These are phyloP conservation scores for Paramormyrops hopkinsi DNA, from an alignment of 2,797 vertebrate genomes.

Conservation along the genomic window DNA sequence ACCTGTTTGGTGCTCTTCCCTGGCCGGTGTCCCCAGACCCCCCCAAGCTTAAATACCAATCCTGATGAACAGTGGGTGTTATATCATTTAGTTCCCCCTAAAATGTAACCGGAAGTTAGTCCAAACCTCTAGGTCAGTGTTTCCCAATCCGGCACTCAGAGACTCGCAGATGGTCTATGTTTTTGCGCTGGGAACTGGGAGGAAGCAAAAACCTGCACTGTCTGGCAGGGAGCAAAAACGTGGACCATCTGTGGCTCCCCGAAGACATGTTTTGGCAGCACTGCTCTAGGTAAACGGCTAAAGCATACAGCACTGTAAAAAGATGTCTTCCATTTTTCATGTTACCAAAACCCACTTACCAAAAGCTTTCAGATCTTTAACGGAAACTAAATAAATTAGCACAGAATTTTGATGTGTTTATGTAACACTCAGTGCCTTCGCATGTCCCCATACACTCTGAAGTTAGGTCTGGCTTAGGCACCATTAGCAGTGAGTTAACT, in stretches of 20 bases:
- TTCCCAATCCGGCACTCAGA: neutral
- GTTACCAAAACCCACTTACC: neutral
- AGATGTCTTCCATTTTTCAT: neutral
- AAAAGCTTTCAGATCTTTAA: neutral
- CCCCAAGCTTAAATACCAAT: slow-evolving; percentile 79
- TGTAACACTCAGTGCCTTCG: neutral
- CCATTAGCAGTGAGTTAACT: neutral
- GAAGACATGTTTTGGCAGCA: neutral
- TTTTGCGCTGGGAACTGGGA: neutral
- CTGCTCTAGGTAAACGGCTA: neutral
- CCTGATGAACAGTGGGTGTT: slow-evolving; percentile 53
- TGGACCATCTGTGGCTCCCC: neutral
- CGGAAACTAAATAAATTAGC: neutral
- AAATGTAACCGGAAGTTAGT: neutral
- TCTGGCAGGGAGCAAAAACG: neutral
- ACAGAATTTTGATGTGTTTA: neutral
- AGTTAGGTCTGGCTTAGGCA: neutral
- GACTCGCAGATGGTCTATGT: neutral
- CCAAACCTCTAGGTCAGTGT: neutral
- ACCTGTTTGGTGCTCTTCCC: slow-evolving; percentile 90
- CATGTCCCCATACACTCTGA: neutral
- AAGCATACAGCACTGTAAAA: neutral
- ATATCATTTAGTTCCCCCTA: neutral
- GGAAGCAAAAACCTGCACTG: neutral
- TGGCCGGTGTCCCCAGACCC: slow-evolving; percentile 71